Conservation (phyloP, 2,113 vertebrate species). For the Leucoraja erinaceus region DNA sequence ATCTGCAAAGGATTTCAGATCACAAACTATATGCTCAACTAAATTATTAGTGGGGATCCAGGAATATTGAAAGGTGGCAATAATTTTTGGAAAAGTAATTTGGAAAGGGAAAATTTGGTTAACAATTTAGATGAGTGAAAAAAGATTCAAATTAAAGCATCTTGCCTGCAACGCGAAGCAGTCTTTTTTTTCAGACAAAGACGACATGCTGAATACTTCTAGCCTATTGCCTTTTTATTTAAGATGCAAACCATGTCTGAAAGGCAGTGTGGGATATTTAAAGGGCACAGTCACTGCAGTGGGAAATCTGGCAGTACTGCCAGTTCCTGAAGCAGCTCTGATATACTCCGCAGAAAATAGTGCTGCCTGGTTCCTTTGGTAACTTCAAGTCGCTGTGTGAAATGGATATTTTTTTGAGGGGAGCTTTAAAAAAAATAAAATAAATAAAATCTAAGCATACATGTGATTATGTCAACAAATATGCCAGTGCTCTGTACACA, state of each 20-base stretch:
- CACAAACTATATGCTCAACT: neutral
- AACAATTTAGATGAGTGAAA: neutral
- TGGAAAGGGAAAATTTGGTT: neutral
- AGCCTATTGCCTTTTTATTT: neutral
- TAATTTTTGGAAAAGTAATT: neutral
- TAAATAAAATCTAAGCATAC: neutral
- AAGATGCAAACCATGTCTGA: neutral
- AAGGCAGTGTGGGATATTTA: neutral
- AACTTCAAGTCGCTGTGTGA: neutral
- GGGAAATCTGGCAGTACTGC: neutral
- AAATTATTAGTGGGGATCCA: neutral
- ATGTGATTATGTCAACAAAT: conserved; percentile 5
- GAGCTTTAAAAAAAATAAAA: too few species aligned
- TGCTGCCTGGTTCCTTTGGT: neutral
- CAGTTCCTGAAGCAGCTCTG: conserved; percentile 14
- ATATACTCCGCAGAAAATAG: neutral
- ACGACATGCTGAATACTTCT: neutral
- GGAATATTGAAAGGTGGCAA: neutral
- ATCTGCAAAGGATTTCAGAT: neutral
- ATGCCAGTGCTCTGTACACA: neutral
- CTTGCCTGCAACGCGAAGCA: neutral
- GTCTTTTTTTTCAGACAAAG: neutral
- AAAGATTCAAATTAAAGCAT: neutral
- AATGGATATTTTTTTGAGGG: neutral
- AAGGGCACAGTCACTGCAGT: neutral